phyloP scores from a whole-genome alignment of 2,113 vertebrate genomes.

The Ictidomys tridecemlineatus region DNA sequence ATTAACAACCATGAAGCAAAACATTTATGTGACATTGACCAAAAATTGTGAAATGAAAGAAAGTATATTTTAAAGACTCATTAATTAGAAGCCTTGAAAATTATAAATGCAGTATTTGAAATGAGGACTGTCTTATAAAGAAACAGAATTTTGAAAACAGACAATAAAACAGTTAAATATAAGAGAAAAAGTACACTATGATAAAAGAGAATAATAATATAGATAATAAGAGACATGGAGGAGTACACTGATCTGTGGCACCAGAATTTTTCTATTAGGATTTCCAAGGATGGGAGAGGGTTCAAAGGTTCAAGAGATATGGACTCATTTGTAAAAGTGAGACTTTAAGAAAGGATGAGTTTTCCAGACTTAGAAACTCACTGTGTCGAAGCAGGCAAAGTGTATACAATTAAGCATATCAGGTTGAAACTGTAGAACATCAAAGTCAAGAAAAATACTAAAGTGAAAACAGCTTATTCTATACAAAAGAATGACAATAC shows the following conservation, averaged over 20 bases:
- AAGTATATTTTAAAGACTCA: background rate
- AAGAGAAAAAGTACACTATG: background rate
- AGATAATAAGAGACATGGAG: background rate
- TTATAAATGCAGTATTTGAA: constrained; percentile 11
- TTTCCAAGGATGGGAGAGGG: background rate
- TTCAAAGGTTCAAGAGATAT: background rate
- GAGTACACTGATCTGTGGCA: background rate
- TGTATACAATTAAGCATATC: background rate
- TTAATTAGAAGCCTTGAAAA: background rate
- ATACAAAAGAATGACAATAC: background rate
- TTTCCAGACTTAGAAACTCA: constrained; percentile 14
- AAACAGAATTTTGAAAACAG: constrained; percentile 42
- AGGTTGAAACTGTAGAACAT: background rate
- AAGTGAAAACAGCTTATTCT: background rate
- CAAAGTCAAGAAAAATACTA: constrained; percentile 25
- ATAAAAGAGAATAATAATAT: background rate
- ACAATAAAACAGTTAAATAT: background rate
- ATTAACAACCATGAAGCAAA: background rate
- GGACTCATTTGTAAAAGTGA: background rate
- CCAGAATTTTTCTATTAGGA: background rate
- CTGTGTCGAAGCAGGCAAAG: background rate
- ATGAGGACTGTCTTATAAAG: background rate
- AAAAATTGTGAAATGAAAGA: constrained; percentile 40
- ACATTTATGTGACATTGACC: background rate
- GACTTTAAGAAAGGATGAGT: constrained; percentile 29